These are phyloP conservation scores for Murina feae DNA, from an alignment of 2,113 vertebrate species.

Conservation along the genomic window DNA sequence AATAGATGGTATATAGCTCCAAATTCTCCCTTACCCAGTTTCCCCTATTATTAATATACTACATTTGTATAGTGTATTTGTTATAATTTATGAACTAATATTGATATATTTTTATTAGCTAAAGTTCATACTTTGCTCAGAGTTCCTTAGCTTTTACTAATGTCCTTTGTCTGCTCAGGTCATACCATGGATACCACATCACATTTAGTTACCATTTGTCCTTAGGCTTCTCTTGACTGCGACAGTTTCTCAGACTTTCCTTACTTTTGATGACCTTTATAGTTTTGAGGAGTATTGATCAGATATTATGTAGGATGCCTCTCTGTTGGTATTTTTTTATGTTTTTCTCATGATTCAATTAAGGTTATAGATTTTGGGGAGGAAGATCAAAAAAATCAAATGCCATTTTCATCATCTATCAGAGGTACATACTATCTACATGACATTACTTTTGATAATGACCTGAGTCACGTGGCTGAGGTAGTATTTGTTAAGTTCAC, in stretches of 20 bases:
- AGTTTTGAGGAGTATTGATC: background rate
- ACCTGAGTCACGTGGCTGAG: background rate
- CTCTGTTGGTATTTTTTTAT: background rate
- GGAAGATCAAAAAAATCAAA: background rate
- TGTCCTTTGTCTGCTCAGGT: background rate
- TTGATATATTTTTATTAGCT: background rate
- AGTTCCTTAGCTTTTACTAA: background rate
- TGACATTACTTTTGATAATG: background rate
- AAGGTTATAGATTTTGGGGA: background rate
- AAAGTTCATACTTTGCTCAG: background rate
- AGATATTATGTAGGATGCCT: background rate
- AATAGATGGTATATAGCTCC: background rate
- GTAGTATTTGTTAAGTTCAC: background rate
- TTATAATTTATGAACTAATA: background rate
- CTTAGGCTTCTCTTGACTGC: background rate
- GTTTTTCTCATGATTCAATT: background rate
- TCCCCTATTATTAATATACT: background rate
- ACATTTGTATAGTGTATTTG: background rate
- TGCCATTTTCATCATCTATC: background rate
- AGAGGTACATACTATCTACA: background rate
- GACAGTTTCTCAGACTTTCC: background rate
- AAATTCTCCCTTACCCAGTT: background rate
- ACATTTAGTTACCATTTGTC: background rate
- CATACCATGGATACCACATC: background rate
- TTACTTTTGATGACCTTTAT: background rate